Conservation (phyloP, 2,113 vertebrate genomes). For the Megalops atlanticus region DNA sequence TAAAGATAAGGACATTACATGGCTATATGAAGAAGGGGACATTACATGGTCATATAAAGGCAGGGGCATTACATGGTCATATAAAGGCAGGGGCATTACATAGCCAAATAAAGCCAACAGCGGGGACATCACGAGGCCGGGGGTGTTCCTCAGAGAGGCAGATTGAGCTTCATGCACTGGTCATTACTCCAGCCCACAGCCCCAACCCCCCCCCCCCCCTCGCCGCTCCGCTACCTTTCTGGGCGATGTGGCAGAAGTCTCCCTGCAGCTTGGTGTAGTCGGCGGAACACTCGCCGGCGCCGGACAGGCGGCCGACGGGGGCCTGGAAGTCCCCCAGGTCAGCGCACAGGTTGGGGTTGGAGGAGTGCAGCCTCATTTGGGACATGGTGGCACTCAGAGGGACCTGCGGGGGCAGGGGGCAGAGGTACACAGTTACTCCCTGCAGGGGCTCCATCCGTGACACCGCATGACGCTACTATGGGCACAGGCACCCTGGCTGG, state of each 20-base stretch:
- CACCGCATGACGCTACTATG: background rate
- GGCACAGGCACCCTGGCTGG: background rate
- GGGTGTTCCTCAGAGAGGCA: no score
- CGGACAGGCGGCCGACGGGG: constrained; percentile 78
- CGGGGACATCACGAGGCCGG: no score
- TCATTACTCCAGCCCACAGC: no score
- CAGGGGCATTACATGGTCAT: no score
- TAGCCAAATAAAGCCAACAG: no score
- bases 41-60: no score
- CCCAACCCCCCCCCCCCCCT: no score
- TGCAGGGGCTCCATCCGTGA: background rate
- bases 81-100: no score
- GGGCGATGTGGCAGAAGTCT: constrained; percentile 93
- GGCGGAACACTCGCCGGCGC: constrained; percentile 81
- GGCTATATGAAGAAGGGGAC: no score
- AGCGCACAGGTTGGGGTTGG: constrained; percentile 95
- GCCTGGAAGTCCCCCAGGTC: constrained; percentile 88
- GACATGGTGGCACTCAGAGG: constrained; percentile 92
- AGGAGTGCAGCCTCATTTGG: constrained; percentile 89
- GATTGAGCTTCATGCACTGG: no score
- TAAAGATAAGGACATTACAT: no score
- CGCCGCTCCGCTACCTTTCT: no score
- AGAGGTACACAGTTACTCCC: background rate
- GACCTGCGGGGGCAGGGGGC: constrained; percentile 70
- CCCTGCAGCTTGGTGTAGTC: constrained; percentile 98